These are phyloP conservation scores for Naso thynnoides DNA, from an alignment of 2,797 vertebrate species.

Conservation along the genomic window DNA sequence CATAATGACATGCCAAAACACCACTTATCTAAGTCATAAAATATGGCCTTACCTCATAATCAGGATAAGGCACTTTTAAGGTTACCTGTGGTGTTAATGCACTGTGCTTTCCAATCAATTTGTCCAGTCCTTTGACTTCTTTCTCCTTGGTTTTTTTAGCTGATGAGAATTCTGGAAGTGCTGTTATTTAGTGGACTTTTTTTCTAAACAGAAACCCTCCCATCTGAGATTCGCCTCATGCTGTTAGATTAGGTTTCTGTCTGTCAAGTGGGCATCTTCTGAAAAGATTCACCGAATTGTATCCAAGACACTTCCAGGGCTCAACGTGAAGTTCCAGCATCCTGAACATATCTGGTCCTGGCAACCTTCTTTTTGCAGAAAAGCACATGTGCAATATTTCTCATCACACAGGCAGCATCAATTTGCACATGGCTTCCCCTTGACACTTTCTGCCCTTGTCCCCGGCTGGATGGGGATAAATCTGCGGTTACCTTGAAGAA, in stretches of 20 bases:
- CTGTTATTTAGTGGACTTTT: not conserved
- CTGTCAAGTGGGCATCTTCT: conserved; percentile 35
- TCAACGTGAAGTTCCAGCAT: conserved; percentile 64
- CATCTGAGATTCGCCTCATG: conserved; percentile 11
- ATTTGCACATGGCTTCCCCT: conserved; percentile 56
- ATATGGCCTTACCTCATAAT: conserved; percentile 61
- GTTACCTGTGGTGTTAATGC: conserved; percentile 48
- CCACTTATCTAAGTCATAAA: conserved; percentile 67
- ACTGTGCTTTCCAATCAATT: conserved; percentile 37
- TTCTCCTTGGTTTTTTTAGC: conserved; percentile 55
- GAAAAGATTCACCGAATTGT: conserved; percentile 45
- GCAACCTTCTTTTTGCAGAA: conserved; percentile 35
- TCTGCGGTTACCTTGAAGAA: conserved; percentile 64
- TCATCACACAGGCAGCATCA: conserved; percentile 49
- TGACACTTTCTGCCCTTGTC: conserved; percentile 44
- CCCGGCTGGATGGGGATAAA: conserved; percentile 46
- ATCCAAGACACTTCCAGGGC: conserved; percentile 30
- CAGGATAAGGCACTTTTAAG: conserved; percentile 48
- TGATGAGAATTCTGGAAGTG: conserved; percentile 1
- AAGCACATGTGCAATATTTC: conserved; percentile 59
- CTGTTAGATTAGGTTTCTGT: conserved; percentile 3
- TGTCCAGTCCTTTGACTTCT: conserved; percentile 40
- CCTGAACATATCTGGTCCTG: conserved; percentile 45
- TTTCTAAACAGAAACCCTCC: not conserved
- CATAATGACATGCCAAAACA: conserved; percentile 55